phyloP scores from a whole-genome alignment of 1,140 invertebrate genomes.

The Brachionus paranguensis region DNA sequence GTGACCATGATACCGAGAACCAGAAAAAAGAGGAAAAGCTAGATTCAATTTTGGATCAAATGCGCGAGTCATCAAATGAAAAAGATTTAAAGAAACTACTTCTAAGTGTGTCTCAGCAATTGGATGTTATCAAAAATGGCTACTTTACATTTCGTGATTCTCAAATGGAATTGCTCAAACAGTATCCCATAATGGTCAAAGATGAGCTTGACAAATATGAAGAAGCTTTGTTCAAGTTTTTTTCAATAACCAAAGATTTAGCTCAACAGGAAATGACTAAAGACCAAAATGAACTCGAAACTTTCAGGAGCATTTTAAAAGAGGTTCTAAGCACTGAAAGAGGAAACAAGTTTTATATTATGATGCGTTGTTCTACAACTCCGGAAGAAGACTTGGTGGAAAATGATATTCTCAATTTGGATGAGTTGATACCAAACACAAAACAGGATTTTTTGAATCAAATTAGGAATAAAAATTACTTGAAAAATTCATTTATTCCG shows the following conservation, averaged over 20 bases:
- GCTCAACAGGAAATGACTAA: not conserved
- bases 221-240: conserved; percentile 48
- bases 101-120: conserved; percentile 46
- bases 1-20: conserved; percentile 50
- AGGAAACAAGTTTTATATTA: conserved; percentile 51
- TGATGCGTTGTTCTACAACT: conserved; percentile 43
- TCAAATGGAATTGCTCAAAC: conserved; percentile 45
- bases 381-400: conserved; percentile 41
- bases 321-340: conserved; percentile 48
- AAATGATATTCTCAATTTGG: conserved; percentile 21
- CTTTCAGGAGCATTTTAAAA: conserved; percentile 43
- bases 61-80: conserved; percentile 53
- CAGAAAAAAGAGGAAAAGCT: conserved; percentile 53
- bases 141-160: conserved; percentile 43
- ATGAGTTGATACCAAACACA: not conserved
- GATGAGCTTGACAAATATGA: conserved; percentile 50
- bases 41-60: conserved; percentile 53
- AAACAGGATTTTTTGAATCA: conserved; percentile 15
- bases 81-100: conserved; percentile 47
- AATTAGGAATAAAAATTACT: not conserved
- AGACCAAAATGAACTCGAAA: not conserved
- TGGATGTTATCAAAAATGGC: conserved; percentile 50
- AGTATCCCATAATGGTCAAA: conserved; percentile 52
- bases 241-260: conserved; percentile 45
- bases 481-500: conserved; percentile 44